Base-by-base conservation (phyloP, 2,113 vertebrate genomes). In the Menidia beryllina region DNA sequence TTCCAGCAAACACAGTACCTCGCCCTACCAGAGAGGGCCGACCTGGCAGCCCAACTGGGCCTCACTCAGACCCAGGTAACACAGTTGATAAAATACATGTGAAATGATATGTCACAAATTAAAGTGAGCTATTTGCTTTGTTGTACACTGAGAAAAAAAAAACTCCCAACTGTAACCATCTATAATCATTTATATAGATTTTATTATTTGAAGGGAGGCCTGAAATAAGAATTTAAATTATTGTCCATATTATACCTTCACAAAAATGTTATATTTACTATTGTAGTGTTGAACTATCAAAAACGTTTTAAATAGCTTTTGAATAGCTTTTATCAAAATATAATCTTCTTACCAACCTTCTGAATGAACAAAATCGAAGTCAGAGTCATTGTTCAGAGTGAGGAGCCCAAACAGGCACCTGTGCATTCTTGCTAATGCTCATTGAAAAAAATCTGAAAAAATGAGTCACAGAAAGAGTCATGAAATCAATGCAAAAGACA, bases 1-100 rank as follows among this genome's bases (percentile, higher is more conserved):
- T 97, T 98, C 93, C 96, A 97, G 87, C 95, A 98, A 57, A 96
- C 95, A 14, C 96, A 98, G 92, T 98, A 97, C 91, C 94, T 98
- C 65, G 96, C 96, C 0, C 89, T 97, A 84, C 96, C 97, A 0
- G 95, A 97, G 83, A 91, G 96, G 21, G 96, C 96, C 0, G 95
- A 98, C 72, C 91, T 97, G 86, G 96, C 96, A 0, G 95, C 94
- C 0, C 95, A 96, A n/a, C 89, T 97, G 58, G 95, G 96, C 73
- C 93, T 98, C 78, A 97, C 96, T 6, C 96, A 97, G 91, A 98
- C 97, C 11, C 97, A 97, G 96, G 96, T 98, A 79, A 41, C 1
- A 13, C 5, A 2, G 13, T n/a, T 17, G 48, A 50, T 0, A 4
- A 30, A 47, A 24, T 36, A 45, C 27, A 26, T 43, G 10, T 7